These are phyloP conservation scores for Equus przewalskii DNA, from an alignment of 2,113 vertebrate genomes.

Conservation along the genomic window DNA sequence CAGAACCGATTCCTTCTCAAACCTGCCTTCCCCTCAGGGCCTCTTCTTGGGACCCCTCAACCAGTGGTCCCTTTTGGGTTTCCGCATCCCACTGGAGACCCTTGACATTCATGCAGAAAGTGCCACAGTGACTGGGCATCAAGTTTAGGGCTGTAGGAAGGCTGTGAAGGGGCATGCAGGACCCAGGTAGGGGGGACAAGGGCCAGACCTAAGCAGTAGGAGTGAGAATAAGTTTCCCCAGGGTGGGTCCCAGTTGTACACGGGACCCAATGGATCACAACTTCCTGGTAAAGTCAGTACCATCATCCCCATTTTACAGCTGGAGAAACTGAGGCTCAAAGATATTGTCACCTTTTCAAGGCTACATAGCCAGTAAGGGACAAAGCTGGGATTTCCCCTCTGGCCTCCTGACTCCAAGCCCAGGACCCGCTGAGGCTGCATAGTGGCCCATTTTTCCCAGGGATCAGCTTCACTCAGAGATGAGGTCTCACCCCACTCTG, in stretches of 20 bases:
- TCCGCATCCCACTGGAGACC: not conserved
- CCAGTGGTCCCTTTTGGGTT: not conserved
- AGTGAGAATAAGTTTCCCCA: not conserved
- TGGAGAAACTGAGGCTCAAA: constrained; percentile 22
- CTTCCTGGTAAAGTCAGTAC: not conserved
- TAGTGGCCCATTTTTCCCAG: not conserved
- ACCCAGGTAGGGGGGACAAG: not conserved
- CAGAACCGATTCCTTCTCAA: not conserved
- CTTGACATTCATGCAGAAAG: not conserved
- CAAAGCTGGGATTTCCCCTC: not conserved
- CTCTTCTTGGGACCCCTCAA: not conserved
- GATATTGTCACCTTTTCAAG: not conserved
- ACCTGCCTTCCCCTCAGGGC: not conserved
- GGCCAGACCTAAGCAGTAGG: not conserved
- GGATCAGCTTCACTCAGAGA: not conserved
- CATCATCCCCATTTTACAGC: not conserved
- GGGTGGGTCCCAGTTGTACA: not conserved
- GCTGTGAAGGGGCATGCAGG: not conserved
- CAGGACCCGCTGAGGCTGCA: not conserved
- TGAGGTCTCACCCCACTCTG: not conserved
- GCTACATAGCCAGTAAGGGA: not conserved
- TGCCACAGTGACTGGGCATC: not conserved
- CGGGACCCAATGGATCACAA: not conserved
- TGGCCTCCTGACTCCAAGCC: not conserved
- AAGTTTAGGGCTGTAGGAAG: not conserved